Evolutionary conservation across 2,113 vertebrate species (phyloP), one percentile per base, ranked within the genome.

Genomic region (Melanotaenia duboulayi): DNA sequence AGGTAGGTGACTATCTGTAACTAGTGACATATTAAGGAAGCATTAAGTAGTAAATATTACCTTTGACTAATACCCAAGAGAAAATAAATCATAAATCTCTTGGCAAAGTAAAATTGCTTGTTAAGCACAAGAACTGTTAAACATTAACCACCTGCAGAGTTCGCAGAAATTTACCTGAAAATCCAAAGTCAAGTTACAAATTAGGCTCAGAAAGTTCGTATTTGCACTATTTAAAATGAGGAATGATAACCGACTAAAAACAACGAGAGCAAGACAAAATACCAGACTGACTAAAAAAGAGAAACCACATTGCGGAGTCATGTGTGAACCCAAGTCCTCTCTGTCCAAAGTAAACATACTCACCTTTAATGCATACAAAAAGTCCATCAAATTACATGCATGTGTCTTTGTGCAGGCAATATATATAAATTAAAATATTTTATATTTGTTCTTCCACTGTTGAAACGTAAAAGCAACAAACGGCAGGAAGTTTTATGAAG

Each of bases 311-410:
- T 61, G 57, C n/a, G 22, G 23, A 63, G 46, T 24, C 59, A 22
- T 2, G 2, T 22, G 32, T 62, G 49, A 22, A 14, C 7, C 7
- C 14, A 17, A 74, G 48, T 46, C 22, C 11, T 71, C 64, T 12
- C 9, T 17, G 56, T n/a, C 48, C 3, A 0, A 78, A 65, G 40
- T 24, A 11, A 17, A 59, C 71, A 81, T 71, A 90, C 91, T 93
- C 84, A 93, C 92, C 90, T 90, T 81, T 23, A 52, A 50, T 1
- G 23, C 46, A 59, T 80, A 88, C 32, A 91, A 84, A 76, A 75
- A 93, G 51, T 92, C 91, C 91, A 93, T 92, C 50, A 65, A 75
- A 50, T 17, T 17, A 64, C 40, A 70, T 39, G 54, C 61, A 32
- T 13, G n/a, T 44, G 35, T n/a, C 32, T 28, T 23, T 40, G 17